Evolutionary conservation across 2,888 invertebrate species (phyloP), one percentile per base, ranked within the genome.

Genomic region (Lymantria monacha): DNA sequence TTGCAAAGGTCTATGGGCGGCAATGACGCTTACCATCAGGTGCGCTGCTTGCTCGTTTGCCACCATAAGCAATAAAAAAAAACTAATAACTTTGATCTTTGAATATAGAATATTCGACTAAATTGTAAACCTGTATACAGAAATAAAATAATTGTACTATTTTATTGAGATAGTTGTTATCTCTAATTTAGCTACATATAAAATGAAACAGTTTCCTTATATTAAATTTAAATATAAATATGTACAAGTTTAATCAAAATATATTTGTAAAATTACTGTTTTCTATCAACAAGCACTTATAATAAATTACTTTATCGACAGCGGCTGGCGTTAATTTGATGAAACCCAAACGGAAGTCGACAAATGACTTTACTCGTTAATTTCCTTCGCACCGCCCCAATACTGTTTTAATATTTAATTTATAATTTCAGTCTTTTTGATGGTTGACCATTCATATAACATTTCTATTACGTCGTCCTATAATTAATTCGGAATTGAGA

Each of bases 331-430:
- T 70, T 75, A 76, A 81, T 79, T 79, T 72, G 71, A 79, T 78
- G 69, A 73, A 74, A 76, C 69, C 67, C 65, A 66, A 70, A 70
- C 70, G 72, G 67, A 71, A 68, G 62, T 60, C 65, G 50, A 65
- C 67, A 71, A 78, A 76, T 66, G 63, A 69, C 60, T 63, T 74
- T 66, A 61, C 61, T 66, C 63, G 61, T 71, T 79, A 74, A 79
- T 77, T 76, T 73, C 68, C 68, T 71, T 66, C 55, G 52, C 50
- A 55, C 55, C 54, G 9, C 48, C 53, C 46, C 22, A 33, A 49
- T 48, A 59, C 56, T 51, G 45, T 50, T 55, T 59, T 55, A 47
- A 53, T 63, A 57, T 56, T 53, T 51, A 51, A 54, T 56, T 52
- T 55, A 44, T 47, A 47, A 53, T 59, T 55, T 46, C 12, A 42